These are phyloP conservation scores for Manis pentadactyla DNA, from an alignment of 2,797 vertebrate species.

Conservation along the genomic window DNA sequence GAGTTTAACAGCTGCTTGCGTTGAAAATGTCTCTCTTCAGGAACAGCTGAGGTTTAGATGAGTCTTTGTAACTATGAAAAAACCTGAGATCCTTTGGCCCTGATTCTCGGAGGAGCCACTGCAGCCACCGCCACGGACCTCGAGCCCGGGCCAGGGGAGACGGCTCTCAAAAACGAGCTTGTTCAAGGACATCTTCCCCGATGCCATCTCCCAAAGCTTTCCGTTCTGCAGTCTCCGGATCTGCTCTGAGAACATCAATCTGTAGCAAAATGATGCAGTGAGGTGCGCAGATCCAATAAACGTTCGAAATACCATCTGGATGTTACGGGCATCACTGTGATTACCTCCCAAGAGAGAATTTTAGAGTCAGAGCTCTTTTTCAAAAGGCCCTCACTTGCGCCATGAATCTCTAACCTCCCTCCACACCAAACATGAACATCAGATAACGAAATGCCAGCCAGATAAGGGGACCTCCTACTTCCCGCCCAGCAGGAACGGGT, in stretches of 20 bases:
- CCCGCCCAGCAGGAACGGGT: background rate
- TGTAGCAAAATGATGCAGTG: constrained; percentile 81
- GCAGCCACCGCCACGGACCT: constrained; percentile 94
- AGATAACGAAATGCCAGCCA: background rate
- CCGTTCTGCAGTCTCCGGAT: constrained; percentile 98
- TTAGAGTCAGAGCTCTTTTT: constrained; percentile 1
- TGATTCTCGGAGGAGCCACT: constrained; percentile 93
- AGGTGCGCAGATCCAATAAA: background rate
- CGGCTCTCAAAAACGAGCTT: constrained; percentile 94
- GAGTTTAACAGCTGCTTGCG: constrained; percentile 93
- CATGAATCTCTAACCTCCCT: background rate
- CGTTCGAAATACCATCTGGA: background rate
- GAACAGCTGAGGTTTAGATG: constrained; percentile 92
- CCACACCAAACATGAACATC: background rate
- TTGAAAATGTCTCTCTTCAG: constrained; percentile 94
- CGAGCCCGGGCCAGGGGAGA: constrained; percentile 97
- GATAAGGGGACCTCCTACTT: background rate
- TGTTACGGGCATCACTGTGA: background rate
- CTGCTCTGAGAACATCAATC: constrained; percentile 96
- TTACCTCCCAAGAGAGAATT: background rate
- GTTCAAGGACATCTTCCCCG: constrained; percentile 93
- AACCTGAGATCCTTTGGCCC: constrained; percentile 93
- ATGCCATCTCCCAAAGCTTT: constrained; percentile 97
- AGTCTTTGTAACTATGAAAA: constrained; percentile 92
- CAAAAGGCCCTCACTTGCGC: background rate